Evolutionary conservation across 2,113 vertebrate genomes (phyloP), one percentile per base, ranked within the genome.

Genomic region (Tychaedon coryphoeus): DNA sequence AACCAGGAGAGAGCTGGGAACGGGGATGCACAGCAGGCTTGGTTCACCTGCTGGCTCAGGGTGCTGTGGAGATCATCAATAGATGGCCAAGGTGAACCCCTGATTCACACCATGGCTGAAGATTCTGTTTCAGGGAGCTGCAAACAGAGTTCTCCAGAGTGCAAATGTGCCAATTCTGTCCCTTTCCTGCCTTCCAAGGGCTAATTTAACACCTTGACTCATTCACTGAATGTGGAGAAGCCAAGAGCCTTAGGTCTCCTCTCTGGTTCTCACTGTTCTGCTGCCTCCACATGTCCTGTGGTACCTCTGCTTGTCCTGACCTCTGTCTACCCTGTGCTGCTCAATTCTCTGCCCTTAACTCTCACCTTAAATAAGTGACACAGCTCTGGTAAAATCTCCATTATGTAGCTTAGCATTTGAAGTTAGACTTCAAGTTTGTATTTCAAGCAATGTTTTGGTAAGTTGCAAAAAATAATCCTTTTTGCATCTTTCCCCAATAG

Each of bases 181-280:
- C 60, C 42, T 90, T 73, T 73, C 14, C 34, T 73, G 2, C 60
- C 47, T 94, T 56, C 58, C 50, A 77, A 85, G 42, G 61, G 62
- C 61, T 82, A 16, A 83, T 73, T 94, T 79, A 66, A 76, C 91
- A 38, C 22, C 29, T 73, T 88, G 92, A 93, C 45, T 95, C 79
- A 77, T 47, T 31, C 40, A 5, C 50, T 6, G n/a, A 19, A 38
- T 66, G 45, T 75, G 45, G 54, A 88, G 54, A 70, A 88, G 67
- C 28, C 53, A 64, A 26, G 45, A 65, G 50, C 58, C 22, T 90
- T 50, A 19, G 66, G 42, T 72, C 25, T 31, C 33, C 40, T 33
- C 42, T 65, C 48, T 36, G 23, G 17, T 79, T 78, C 51, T 84
- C 33, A 9, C 18, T 50, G 0, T 48, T 61, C 19, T 73, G 47